Evolutionary conservation across 1,140 invertebrate species (phyloP).

Genomic region (Coboldia fuscipes): DNA sequence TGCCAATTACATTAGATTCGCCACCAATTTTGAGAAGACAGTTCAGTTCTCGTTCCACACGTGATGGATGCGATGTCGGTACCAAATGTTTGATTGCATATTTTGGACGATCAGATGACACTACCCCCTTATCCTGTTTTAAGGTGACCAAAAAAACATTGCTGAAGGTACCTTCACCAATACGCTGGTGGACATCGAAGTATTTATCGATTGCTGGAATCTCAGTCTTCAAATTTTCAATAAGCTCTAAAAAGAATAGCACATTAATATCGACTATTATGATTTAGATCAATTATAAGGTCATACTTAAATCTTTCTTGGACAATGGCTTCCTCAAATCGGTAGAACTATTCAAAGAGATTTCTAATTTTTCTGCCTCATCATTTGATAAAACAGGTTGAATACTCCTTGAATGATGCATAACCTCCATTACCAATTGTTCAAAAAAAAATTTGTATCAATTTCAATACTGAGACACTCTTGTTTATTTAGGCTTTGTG

Average conservation of each 20-base stretch:
- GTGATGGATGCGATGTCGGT: conserved; percentile 54
- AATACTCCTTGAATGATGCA: too few species aligned
- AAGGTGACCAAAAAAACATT: conserved; percentile 53
- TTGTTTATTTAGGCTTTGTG: too few species aligned
- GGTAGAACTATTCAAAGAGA: too few species aligned
- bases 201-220: conserved; percentile 37
- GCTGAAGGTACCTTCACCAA: conserved; percentile 66
- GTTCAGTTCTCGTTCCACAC: conserved; percentile 53
- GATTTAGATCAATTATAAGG: too few species aligned
- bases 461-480: too few species aligned
- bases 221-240: conserved; percentile 25
- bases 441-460: too few species aligned
- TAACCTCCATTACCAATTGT: too few species aligned
- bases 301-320: too few species aligned
- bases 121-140: conserved; percentile 25
- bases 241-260: conserved; percentile 16
- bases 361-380: too few species aligned
- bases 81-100: conserved; percentile 69
- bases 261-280: too few species aligned
- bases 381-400: too few species aligned
- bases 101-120: conserved; percentile 26
- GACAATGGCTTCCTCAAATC: too few species aligned
- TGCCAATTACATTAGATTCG: conserved; percentile 56
- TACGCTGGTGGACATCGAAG: conserved; percentile 43
- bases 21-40: conserved; percentile 66